Conservation (phyloP, 2,113 vertebrate species). For the Megaceryle maxima region DNA sequence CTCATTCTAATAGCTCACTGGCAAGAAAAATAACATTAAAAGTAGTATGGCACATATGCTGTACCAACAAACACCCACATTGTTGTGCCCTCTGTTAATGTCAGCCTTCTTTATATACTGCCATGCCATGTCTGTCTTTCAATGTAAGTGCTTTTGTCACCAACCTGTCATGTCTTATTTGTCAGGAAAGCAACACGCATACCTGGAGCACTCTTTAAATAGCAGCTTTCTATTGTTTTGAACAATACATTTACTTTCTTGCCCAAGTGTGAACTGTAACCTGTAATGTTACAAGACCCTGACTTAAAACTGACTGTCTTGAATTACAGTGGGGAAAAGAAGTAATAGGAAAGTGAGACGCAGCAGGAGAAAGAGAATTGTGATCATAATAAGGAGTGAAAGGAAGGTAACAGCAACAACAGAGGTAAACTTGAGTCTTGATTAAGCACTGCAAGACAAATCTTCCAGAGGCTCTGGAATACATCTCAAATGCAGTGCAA, state of each 20-base stretch:
- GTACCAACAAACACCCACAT: not conserved
- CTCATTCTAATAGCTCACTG: fast-evolving
- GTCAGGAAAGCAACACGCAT: not conserved
- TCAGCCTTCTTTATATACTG: not conserved
- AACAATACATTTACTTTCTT: not conserved
- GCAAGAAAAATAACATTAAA: not conserved
- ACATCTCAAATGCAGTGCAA: not conserved
- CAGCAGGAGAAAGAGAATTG: not conserved
- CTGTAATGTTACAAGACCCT: not conserved
- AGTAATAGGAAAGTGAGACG: not conserved
- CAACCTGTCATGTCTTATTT: not conserved
- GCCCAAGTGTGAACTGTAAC: not conserved
- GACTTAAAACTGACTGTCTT: not conserved
- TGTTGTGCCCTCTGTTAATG: not conserved
- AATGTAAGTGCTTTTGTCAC: not conserved
- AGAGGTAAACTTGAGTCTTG: not conserved
- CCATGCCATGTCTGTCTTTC: not conserved
- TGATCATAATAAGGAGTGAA: not conserved
- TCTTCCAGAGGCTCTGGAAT: not conserved
- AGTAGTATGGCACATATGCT: not conserved
- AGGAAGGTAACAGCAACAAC: not conserved
- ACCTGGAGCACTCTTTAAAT: not conserved
- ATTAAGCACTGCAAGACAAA: not conserved
- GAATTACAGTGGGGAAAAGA: not conserved
- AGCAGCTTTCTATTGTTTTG: not conserved